Percentiles rank a stretch among this genome's conserved stretches.
phyloP scores from a whole-genome alignment of 2,888 invertebrate species.

The Hofmannophila pseudospretella region DNA sequence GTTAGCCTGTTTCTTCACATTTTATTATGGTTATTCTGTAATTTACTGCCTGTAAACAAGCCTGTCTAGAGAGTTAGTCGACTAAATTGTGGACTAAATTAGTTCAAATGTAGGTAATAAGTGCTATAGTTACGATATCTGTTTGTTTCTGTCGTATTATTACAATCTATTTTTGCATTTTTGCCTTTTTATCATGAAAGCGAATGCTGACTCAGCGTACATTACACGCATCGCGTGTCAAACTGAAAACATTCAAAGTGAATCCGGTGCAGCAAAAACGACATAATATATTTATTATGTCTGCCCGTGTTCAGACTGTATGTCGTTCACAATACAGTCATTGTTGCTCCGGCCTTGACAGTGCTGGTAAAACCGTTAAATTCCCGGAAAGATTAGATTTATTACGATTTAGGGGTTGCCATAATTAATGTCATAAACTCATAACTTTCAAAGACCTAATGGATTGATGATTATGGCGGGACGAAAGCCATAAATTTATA shows the following conservation, averaged over 20 bases:
- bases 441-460: background rate
- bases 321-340: conserved; percentile 24
- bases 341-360: conserved; percentile 22
- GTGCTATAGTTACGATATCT: too few species aligned
- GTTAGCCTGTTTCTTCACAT: too few species aligned
- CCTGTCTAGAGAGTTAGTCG: too few species aligned
- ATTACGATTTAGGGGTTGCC: background rate
- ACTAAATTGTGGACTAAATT: too few species aligned
- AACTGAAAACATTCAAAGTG: background rate
- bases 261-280: background rate
- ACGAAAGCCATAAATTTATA: background rate
- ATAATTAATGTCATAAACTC: too few species aligned
- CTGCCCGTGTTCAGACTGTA: conserved; percentile 22
- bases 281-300: too few species aligned
- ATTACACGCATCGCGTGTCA: background rate
- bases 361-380: background rate
- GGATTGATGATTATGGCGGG: background rate
- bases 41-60: too few species aligned
- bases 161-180: too few species aligned
- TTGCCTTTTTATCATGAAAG: background rate
- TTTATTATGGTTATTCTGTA: too few species aligned
- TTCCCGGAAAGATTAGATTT: conserved; percentile 1
- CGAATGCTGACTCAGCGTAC: background rate
- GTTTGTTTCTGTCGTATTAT: too few species aligned
- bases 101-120: too few species aligned